Base-by-base conservation (phyloP, 2,113 vertebrate species). In the Ceyx cyanopectus region DNA sequence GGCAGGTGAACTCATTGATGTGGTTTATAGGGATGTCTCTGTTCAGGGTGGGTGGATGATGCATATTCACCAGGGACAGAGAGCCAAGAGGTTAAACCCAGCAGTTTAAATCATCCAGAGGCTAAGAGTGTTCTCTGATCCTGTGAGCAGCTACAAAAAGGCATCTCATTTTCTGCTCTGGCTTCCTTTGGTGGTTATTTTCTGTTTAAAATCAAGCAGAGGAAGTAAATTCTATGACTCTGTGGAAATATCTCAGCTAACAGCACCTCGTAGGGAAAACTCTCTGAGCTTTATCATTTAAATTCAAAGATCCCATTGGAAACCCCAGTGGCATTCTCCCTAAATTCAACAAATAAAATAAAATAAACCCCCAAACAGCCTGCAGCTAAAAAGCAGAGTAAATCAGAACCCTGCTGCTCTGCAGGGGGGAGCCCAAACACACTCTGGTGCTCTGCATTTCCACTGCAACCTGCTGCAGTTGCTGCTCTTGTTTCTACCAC, bases 201-300 rank as follows among this genome's bases (percentile, higher is more conserved):
- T 77, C 37, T 37, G 41, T 61, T 69, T 1, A 27, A 27, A 72
- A 73, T 69, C 30, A 92, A 58, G 65, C 43, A 32, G 41, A 58
- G 81, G 22, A 80, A 80, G 54, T 86, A 87, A 84, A 13, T 48
- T 95, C 91, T 92, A 80, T 29, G 79, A 66, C 30, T 67, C 92
- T 37, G 27, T 40, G 72, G 84, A 89, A 77, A 77, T 12, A 43
- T 68, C 66, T 84, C 54, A 77, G 57, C 54, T 91, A 79, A 77
- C 76, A 34, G 4, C 66, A 43, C 74, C 40, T 80, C 46, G 70
- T 10, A 51, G 63, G 62, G 10, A 81, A 80, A 46, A 32, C 85
- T 83, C 40, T 56, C 56, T 16, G 87, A 94, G 89, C 12, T 87
- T 82, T 86, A 68, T 82, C 3, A 56, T 87, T 91, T 56, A 65